A percentile compares a stretch with the other conserved stretches of the same genome.
These are phyloP conservation scores for Rostratula benghalensis DNA, from an alignment of 2,113 vertebrate species.

Conservation along the genomic window DNA sequence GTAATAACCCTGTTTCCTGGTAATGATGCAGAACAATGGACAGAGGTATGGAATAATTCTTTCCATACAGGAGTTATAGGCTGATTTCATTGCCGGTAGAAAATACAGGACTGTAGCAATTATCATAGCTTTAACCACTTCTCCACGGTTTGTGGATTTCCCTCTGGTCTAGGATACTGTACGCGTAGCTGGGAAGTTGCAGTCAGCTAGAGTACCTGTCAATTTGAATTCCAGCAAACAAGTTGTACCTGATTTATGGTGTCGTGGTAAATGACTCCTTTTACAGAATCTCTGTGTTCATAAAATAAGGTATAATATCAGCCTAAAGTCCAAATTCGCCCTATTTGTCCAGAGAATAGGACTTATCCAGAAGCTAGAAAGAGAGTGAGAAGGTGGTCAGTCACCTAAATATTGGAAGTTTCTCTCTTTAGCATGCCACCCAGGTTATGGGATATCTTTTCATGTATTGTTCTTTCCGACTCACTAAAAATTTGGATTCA, in stretches of 20 bases:
- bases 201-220: not conserved
- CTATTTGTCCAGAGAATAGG: not conserved
- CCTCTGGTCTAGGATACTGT: constrained; percentile 3
- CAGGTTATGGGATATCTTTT: not conserved
- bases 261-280: not conserved
- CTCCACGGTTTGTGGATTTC: constrained; percentile 16
- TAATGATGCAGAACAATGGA: constrained; percentile 26
- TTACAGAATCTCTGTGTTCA: not conserved
- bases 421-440: not conserved
- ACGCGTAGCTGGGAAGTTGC: not conserved
- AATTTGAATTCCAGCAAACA: constrained; percentile 19
- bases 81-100: constrained; percentile 26
- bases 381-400: not conserved
- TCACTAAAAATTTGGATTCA: not conserved
- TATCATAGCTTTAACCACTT: constrained; percentile 40
- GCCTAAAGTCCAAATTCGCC: not conserved
- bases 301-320: not conserved
- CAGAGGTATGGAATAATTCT: constrained; percentile 29
- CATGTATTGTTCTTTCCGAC: not conserved
- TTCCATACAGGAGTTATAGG: constrained; percentile 45
- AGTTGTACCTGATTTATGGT: not conserved
- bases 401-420: not conserved
- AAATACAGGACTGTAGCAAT: constrained; percentile 31
- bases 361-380: not conserved
- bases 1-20: constrained; percentile 33